These are phyloP conservation scores for Etheostoma spectabile DNA, from an alignment of 2,113 vertebrate genomes.

Conservation along the genomic window DNA sequence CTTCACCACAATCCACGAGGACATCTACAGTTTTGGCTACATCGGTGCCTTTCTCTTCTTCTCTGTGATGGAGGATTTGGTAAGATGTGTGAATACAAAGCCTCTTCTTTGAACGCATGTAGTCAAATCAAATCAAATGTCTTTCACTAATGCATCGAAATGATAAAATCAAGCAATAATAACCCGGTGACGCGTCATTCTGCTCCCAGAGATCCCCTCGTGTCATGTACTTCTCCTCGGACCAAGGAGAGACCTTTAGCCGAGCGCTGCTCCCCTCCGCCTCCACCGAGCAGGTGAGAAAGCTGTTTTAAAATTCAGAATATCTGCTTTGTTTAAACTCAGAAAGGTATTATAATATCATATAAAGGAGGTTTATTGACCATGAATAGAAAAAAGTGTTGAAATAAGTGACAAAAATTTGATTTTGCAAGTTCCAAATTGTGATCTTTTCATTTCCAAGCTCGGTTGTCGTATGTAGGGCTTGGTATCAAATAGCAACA, in stretches of 20 bases:
- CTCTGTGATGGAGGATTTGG: constrained; percentile 84
- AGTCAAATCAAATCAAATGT: neutral
- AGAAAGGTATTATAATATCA: no score
- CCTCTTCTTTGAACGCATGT: neutral
- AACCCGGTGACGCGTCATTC: neutral
- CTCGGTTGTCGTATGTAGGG: neutral
- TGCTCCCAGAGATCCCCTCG: constrained; percentile 81
- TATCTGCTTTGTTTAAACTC: no score
- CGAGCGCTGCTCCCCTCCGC: constrained; percentile 84
- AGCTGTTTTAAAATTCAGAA: neutral
- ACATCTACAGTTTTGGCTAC: constrained; percentile 85
- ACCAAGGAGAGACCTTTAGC: constrained; percentile 83
- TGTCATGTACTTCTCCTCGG: constrained; percentile 85
- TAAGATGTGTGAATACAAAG: constrained; percentile 38
- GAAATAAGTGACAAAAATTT: no score
- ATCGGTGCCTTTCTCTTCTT: constrained; percentile 86
- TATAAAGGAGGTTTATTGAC: no score
- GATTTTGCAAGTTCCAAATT: no score
- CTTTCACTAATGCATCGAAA: neutral
- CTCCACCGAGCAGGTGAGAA: constrained; percentile 84
- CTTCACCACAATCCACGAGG: constrained; percentile 80
- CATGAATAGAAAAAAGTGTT: no score
- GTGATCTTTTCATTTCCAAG: neutral
- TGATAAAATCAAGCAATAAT: neutral
- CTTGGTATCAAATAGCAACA: neutral